A percentile compares a stretch with the other conserved stretches of the same genome.
These are phyloP conservation scores for Hoplostethus atlanticus DNA, from an alignment of 2,797 vertebrate genomes.

Conservation along the genomic window DNA sequence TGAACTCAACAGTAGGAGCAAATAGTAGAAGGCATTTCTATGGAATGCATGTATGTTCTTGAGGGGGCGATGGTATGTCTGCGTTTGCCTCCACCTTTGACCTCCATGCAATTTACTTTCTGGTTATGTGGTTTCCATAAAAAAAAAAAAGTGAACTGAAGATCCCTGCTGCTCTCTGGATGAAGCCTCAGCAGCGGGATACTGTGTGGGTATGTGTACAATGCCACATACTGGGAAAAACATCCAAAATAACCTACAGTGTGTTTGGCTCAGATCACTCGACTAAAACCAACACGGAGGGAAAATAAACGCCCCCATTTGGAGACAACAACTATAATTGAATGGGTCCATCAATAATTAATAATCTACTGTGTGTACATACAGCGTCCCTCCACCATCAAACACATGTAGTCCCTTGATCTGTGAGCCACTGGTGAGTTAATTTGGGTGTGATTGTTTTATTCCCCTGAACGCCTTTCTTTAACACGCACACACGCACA, in stretches of 20 bases:
- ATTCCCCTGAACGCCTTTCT: conserved; percentile 37
- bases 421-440: conserved; percentile 53
- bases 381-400: conserved; percentile 49
- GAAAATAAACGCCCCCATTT: conserved; percentile 36
- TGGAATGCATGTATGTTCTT: conserved; percentile 22
- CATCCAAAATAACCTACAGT: neutral
- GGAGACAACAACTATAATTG: conserved; percentile 51
- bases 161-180: conserved; percentile 34
- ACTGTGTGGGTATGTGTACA: conserved; percentile 25
- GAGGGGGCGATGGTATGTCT: conserved; percentile 24
- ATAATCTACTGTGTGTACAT: conserved; percentile 51
- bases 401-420: conserved; percentile 58
- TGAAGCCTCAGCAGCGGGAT: conserved; percentile 20
- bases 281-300: conserved; percentile 1
- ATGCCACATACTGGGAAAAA: conserved; percentile 4
- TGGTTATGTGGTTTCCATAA: conserved; percentile 51
- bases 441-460: conserved; percentile 59
- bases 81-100: conserved; percentile 36
- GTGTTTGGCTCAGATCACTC: conserved; percentile 11
- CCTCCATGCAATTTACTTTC: conserved; percentile 33
- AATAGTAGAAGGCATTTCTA: conserved; percentile 18
- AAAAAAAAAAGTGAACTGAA: conserved; percentile 21
- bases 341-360: conserved; percentile 72
- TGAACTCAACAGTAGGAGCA: conserved; percentile 21
- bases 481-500: conserved; percentile 2